Evolutionary conservation across 2,888 invertebrate species (phyloP).

Genomic region (Trisateles emortualis): DNA sequence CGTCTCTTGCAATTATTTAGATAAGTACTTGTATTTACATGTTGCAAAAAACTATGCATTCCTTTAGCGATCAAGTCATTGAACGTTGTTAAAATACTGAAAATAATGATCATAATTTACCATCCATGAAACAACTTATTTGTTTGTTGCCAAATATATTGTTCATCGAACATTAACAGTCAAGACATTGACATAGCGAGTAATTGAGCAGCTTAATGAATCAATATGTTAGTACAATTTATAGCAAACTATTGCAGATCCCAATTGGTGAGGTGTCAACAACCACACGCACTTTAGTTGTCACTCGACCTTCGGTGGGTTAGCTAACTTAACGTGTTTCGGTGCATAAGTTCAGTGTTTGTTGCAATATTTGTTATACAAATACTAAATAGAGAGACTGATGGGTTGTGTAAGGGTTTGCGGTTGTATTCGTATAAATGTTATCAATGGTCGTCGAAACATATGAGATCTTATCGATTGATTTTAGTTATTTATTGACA

Average conservation of each 20-base stretch:
- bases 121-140: background rate
- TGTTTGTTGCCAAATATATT: background rate
- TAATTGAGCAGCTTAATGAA: constrained; percentile 12
- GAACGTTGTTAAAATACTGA: too few species aligned
- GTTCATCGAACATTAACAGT: background rate
- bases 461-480: too few species aligned
- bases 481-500: too few species aligned
- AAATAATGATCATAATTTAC: constrained; percentile 1
- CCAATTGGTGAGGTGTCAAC: constrained; percentile 6
- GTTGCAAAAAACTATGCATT: too few species aligned
- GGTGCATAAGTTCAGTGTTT: background rate
- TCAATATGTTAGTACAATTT: constrained; percentile 11
- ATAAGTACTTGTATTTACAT: too few species aligned
- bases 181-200: constrained; percentile 2
- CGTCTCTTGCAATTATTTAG: too few species aligned
- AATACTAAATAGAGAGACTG: too few species aligned
- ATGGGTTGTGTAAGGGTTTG: too few species aligned
- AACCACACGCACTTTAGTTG: constrained; percentile 3
- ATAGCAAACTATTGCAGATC: background rate
- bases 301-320: constrained; percentile 2
- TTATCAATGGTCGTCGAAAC: too few species aligned
- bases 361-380: too few species aligned
- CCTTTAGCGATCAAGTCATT: background rate
- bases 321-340: background rate
- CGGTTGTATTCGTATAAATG: too few species aligned